Percentiles rank a stretch among this genome's conserved stretches.
Evolutionary conservation across 2,797 vertebrate species (phyloP).

Genomic region (Acrossocheilus wenchowensis): DNA sequence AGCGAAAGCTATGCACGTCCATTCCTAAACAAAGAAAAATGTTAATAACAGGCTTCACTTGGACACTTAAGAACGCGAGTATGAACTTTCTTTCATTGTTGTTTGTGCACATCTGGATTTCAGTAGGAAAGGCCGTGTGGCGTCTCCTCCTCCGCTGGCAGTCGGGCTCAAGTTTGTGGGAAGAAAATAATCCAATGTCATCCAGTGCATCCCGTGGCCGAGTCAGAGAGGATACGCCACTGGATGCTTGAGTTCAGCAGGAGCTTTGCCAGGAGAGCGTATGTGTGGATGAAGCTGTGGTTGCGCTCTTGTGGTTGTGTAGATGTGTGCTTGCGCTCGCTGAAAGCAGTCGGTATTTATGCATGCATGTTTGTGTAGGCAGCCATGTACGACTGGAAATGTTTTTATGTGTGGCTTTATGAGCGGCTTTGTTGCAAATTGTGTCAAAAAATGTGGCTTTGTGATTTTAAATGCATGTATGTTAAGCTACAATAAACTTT

Average conservation of each 20-base stretch:
- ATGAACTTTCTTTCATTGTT: slow-evolving; percentile 48
- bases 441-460: background rate
- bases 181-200: slow-evolving; percentile 83
- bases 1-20: slow-evolving; percentile 35
- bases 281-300: slow-evolving; percentile 37
- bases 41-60: slow-evolving; percentile 78
- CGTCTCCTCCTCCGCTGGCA: slow-evolving; percentile 64
- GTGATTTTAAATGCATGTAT: background rate
- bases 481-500: background rate
- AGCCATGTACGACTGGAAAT: background rate
- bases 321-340: slow-evolving; percentile 30
- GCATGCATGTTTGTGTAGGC: background rate
- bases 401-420: slow-evolving; percentile 1
- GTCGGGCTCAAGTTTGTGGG: slow-evolving; percentile 68
- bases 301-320: slow-evolving; percentile 38
- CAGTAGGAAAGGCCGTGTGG: slow-evolving; percentile 76
- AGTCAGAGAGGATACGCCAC: slow-evolving; percentile 82
- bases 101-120: slow-evolving; percentile 85
- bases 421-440: background rate
- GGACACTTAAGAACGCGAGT: slow-evolving; percentile 40
- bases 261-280: slow-evolving; percentile 72
- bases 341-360: background rate
- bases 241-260: slow-evolving; percentile 79
- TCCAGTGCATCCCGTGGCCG: slow-evolving; percentile 78
- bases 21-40: slow-evolving; percentile 68